Base-by-base conservation (phyloP, 2,888 invertebrate species). In the Synanthedon myopaeformis region DNA sequence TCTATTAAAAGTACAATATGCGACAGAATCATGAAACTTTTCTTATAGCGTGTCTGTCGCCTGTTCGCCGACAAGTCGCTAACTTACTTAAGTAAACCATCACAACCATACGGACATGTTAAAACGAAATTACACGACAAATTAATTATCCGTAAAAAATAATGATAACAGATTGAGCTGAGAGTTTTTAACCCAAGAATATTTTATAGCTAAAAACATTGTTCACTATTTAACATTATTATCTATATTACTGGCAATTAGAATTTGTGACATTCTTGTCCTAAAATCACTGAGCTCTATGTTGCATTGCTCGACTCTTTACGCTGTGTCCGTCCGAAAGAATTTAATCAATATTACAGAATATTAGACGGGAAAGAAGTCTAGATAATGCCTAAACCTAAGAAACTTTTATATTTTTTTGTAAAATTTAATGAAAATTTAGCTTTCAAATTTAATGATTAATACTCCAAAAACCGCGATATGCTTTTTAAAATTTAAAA, bases 41-140 rank as follows among this genome's bases (percentile, higher is more conserved):
- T 49, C 17, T 49, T 8, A 19, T 17, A 49, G 45, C 19, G 23
- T 49, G 19, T 8, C n/a, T 17, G 49, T 49, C 45, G 49, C 70
- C 70, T 71, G 74, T 75, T 79, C 76, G 79, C 74, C 75, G 76
- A 78, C 79, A 77, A 79, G 74, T 81, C 74, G 67, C 76, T 83
- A 82, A 82, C 82, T 86, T 85, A 87, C 83, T 83, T 86, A 86
- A 84, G 85, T 87, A 87, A 85, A 83, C 80, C 85, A 82, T 87
- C 86, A 87, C 86, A 87, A 87, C 84, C 84, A 79, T 84, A 79
- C 85, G 84, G 86, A 84, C 86, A 78, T 79, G 77, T 79, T 79
- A 70, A 85, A 49, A 82, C 78, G 71, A 80, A 72, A 82, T 76
- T 64, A 72, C 70, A 73, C 78, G 70, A 67, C 71, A 67, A 79